Base-by-base conservation (phyloP, 2,888 invertebrate genomes). In the Pyrocoelia pectoralis region DNA sequence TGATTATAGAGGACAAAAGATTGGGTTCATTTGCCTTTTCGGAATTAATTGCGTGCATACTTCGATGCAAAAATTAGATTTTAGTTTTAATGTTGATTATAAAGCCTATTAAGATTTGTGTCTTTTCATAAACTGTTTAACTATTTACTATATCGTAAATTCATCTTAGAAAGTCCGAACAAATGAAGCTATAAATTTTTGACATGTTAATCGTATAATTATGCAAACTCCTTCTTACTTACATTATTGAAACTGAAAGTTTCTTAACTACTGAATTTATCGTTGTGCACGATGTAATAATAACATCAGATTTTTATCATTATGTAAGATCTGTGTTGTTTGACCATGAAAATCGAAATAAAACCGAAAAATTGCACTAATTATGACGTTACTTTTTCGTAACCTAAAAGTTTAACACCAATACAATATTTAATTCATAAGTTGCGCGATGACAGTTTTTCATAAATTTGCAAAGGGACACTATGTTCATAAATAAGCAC, bases 1-100 rank as follows among this genome's bases (percentile, higher is more conserved):
- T 46, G 46, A 46, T 46, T 46, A 46, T 46, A 17, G 46, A 46
- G 46, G 46, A 46, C 46, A 46, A 46, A 46, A 46, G 46, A 46
- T 46, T 46, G 46, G 46, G 46, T 46, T 46, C 46, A 46, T 18
- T 46, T 46, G 46, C 46, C 46, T 46, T 46, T 46, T 46, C 18
- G 17, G 17, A 46, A 46, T 46, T 46, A 46, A 46, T 46, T 46
- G 46, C 46, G 8, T 46, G 15, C 15, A 43, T 46, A 46, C 33
- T 46, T 8, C 18, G 6, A 18, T 46, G 46, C 46, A 46, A 46
- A 46, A 46, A 46, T 46, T 46, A 46, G 46, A 46, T 17, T 46
- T 46, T 17, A 15, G 46, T 46, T 10, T 46, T 46, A 46, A 46
- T 18, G 15, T 46, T n/a, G 24, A 4, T 33, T 46, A 46, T 17